Base-by-base conservation (phyloP, 2,113 vertebrate genomes). In the Macaca nemestrina region DNA sequence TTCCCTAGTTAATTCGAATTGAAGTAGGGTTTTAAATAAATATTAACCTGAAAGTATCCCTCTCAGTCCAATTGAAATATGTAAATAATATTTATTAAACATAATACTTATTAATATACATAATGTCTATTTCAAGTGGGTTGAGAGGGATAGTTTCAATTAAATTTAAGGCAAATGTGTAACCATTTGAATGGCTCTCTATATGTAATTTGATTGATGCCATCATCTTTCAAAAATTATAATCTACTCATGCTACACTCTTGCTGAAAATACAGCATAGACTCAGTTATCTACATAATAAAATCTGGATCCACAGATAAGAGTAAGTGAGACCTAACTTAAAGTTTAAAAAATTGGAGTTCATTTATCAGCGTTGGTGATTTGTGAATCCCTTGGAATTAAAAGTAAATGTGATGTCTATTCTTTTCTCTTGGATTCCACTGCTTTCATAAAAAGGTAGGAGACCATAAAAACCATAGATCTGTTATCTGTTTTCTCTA, bases 1-100 rank as follows among this genome's bases (percentile, higher is more conserved):
- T 95, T 96, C 61, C 59, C 23, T 70, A 79, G 55, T 30, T 93
- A 76, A 88, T 88, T 94, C 78, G 18, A 92, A 67, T 92, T 92
- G 89, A 85, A 80, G 48, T 11, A 82, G 32, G 23, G 72, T n/a
- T 80, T 95, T 78, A 93, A 83, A 88, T 91, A 70, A 73, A 93
- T 85, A 90, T 82, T 67, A 90, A 82, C 52, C 38, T n/a, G 43
- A 94, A 80, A 50, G 5, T 12, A 67, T 73, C 11, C 32, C n/a
- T 64, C 43, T 79, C 6, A 84, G 38, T 8, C 52, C 38, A 59
- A 20, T 75, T 85, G 64, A 92, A 84, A 94, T 96, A 88, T 79
- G 93, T 82, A 78, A 93, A 45, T 88, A 68, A 57, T 72, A 61
- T 45, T 85, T 61, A 27, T 27, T 61, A 61, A 61, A 12, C 59